phyloP scores from a whole-genome alignment of 2,888 invertebrate species.

The Agrypnus murinus region DNA sequence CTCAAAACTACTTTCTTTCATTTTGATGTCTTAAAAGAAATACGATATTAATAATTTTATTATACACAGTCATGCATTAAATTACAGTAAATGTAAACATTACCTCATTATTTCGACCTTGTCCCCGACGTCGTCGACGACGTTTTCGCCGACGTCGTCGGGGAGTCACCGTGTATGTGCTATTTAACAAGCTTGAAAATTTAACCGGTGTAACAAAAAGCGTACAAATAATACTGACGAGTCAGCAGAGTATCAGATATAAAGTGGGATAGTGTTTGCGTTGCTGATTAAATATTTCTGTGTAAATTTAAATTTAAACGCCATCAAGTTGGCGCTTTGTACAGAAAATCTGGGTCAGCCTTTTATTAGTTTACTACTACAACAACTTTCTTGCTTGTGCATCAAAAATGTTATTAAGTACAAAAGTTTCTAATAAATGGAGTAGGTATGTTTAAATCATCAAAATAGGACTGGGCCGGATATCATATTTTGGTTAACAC shows the following conservation, averaged over 20 bases:
- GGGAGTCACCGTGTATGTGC: no score
- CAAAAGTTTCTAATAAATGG: no score
- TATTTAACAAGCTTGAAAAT: conserved; percentile 35
- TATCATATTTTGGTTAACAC: background rate
- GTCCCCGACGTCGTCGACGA: no score
- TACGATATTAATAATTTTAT: no score
- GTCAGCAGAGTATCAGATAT: conserved; percentile 12
- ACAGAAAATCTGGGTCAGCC: conserved; percentile 30
- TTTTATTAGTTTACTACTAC: conserved; percentile 21
- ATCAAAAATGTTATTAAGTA: background rate
- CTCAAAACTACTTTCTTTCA: no score
- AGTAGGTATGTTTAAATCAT: conserved; percentile 18
- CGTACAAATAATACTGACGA: conserved; percentile 28
- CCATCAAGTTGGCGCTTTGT: background rate
- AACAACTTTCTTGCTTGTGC: conserved; percentile 1
- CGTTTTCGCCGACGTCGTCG: no score
- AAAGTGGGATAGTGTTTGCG: conserved; percentile 28
- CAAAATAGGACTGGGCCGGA: no score
- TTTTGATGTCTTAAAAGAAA: no score
- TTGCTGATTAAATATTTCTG: conserved; percentile 35
- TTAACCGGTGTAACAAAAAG: conserved; percentile 34
- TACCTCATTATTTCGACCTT: no score
- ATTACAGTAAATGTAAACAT: no score
- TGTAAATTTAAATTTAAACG: conserved; percentile 22
- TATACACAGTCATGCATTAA: no score